Percentiles rank a stretch among this genome's conserved stretches.
These are phyloP conservation scores for Ladona fulva DNA, from an alignment of 1,140 invertebrate genomes.

Conservation along the genomic window DNA sequence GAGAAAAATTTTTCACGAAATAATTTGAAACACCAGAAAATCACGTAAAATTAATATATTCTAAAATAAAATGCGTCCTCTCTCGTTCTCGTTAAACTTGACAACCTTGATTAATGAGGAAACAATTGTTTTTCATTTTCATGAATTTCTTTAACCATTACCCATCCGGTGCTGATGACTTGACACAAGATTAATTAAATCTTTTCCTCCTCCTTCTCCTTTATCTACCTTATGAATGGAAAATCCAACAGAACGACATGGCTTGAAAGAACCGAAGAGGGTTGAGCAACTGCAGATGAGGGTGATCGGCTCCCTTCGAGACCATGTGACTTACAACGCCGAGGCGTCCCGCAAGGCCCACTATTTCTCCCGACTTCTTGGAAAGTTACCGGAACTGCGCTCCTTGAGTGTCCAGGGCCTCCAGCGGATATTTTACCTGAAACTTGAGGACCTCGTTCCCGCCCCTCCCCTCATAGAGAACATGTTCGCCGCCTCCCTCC, in stretches of 20 bases:
- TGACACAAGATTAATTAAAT: too few relatives aligned
- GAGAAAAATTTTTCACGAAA: too few relatives aligned
- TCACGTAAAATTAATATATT: too few relatives aligned
- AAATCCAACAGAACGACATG: slow-evolving; percentile 81
- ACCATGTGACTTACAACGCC: slow-evolving; percentile 89
- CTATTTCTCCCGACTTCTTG: slow-evolving; percentile 84
- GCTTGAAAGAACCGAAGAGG: slow-evolving; percentile 79
- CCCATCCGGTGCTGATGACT: too few relatives aligned
- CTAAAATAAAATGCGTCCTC: too few relatives aligned
- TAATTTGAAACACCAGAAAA: too few relatives aligned
- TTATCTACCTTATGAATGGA: too few relatives aligned
- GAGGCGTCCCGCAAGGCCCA: slow-evolving; percentile 80
- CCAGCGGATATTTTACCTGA: slow-evolving; percentile 88
- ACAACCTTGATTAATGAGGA: too few relatives aligned
- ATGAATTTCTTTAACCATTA: too few relatives aligned
- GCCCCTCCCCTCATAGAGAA: slow-evolving; percentile 87
- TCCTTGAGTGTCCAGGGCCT: slow-evolving; percentile 86
- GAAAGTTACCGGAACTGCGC: slow-evolving; percentile 82
- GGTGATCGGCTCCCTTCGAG: slow-evolving; percentile 83
- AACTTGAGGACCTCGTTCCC: slow-evolving; percentile 83
- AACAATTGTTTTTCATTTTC: too few relatives aligned
- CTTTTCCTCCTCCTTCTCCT: too few relatives aligned
- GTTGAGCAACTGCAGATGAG: slow-evolving; percentile 93
- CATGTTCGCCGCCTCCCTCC: slow-evolving; percentile 87
- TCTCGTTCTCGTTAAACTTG: too few relatives aligned